Base-by-base conservation (phyloP, 2,888 invertebrate genomes). In the Mythimna pallens region DNA sequence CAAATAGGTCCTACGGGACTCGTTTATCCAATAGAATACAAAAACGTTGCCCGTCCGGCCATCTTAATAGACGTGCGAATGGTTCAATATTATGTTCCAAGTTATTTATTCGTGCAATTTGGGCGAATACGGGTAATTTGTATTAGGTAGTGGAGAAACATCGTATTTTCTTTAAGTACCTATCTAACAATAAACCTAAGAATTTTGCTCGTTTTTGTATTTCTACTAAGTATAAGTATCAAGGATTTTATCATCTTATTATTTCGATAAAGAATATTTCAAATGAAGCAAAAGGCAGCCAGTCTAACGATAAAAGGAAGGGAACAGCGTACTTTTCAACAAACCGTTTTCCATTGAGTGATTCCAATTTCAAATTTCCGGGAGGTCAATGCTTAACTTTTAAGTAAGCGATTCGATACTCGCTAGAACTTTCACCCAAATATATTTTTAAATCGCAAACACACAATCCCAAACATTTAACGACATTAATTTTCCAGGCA, bases 11-110 rank as follows among this genome's bases (percentile, higher is more conserved):
- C 55, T 22, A n/a, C 10, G 82, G 70, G 82, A 81, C 67, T 65
- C 40, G 70, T 84, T 78, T 40, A 58, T 69, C 50, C 40, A 66
- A 82, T 74, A 73, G 67, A 73, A 78, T 52, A 70, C 47, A 66
- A 63, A 81, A 77, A 70, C 64, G 61, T 65, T 57, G 22, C 57
- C 63, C 43, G 25, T 55, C 58, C 57, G 30, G 55, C 14, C 63
- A 47, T 5, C 25, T n/a, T 62, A 54, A 67, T 59, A 68, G 58
- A 73, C 66, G 66, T 69, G 69, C 67, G 73, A 80, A 78, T 72
- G 63, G 62, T 66, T 61, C 14, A 59, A 65, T 59, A 36, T 78
- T 73, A 43, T 52, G 40, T 78, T 63, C 55, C 14, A 43, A 65
- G 59, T 69, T 54, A 58, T 78, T 76, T 77, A 80, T 74, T 65